Evolutionary conservation across 2,113 vertebrate genomes (phyloP).

Genomic region (Odocoileus hemionus): DNA sequence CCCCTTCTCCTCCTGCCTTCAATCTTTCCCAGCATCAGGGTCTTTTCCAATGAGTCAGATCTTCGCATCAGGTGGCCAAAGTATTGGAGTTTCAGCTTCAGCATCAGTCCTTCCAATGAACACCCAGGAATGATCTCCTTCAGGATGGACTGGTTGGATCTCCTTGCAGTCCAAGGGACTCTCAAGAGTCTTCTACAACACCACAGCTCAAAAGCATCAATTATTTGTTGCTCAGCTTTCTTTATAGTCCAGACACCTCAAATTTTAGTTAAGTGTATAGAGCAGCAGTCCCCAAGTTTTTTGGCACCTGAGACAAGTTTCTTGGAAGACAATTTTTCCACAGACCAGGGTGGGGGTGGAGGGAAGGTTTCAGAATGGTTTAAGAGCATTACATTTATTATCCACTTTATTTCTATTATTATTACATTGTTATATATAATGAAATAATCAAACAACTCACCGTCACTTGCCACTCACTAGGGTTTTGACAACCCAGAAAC

Average conservation of each 20-base stretch:
- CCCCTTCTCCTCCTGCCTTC: too few species aligned
- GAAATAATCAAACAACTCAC: not conserved
- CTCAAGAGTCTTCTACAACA: not conserved
- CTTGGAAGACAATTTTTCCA: not conserved
- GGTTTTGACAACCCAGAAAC: not conserved
- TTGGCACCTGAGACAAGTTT: not conserved
- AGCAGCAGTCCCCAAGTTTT: not conserved
- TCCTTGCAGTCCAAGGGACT: not conserved
- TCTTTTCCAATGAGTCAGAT: too few species aligned
- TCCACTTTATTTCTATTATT: not conserved
- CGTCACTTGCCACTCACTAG: not conserved
- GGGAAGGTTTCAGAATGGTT: not conserved
- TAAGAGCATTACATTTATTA: not conserved
- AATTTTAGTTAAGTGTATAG: not conserved
- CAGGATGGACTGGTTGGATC: not conserved
- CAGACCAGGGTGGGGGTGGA: not conserved
- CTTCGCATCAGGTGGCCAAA: accelerated
- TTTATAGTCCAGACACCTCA: not conserved
- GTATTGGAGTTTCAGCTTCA: too few species aligned
- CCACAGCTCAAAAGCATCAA: not conserved
- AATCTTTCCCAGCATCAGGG: too few species aligned
- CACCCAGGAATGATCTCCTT: not conserved
- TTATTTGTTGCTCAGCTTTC: not conserved
- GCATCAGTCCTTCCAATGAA: not conserved
- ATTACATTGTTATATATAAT: not conserved